Base-by-base conservation (phyloP, 2,888 invertebrate genomes). In the Drosophila phalerata region DNA sequence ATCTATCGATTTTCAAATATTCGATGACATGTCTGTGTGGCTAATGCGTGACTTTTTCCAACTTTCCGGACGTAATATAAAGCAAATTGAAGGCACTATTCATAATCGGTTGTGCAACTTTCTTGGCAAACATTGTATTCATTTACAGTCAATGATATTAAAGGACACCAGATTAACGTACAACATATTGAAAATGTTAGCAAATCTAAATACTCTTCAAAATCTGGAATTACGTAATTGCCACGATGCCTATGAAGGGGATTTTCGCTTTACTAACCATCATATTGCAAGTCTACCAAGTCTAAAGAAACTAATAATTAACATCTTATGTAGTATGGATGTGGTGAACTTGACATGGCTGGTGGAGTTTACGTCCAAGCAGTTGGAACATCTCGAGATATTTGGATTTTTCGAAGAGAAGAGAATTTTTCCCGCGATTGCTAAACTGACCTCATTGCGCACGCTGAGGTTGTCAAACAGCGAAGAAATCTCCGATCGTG, bases 11-110 rank as follows among this genome's bases (percentile, higher is more conserved):
- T 57, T 73, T 5, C 3, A 25, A 0, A 5, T 47, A 0, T 67
- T 85, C 0, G 19, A 25, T 1, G 6, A 10, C 0, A 49, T 89
- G 77, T 85, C 85, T 0, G 22, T 67, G 5, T 89, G 85, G 88
- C 75, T 89, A 32, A 28, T 89, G 6, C 75, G 66, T 0, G 79
- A 87, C n/a, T 89, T 85, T 19, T 89, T 89, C 5, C 8, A 3
- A 3, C 40, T 85, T 1, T 72, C 77, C 1, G 89, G 85, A 1
- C 1, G 0, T 0, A 3, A 56, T 45, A 42, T 85, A 0, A 38
- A 58, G 22, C 5, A 51, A 0, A 11, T 85, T 0, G 19, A 49
- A 5, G 81, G 81, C 34, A 11, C 47, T n/a, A 8, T 75, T 6
- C 65, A 34, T 3, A 34, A 43, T 5, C 58, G 66, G 1, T 11